A percentile compares a stretch with the other conserved stretches of the same genome.
These are phyloP conservation scores for Probosciger aterrimus DNA, from an alignment of 2,113 vertebrate species.

Conservation along the genomic window DNA sequence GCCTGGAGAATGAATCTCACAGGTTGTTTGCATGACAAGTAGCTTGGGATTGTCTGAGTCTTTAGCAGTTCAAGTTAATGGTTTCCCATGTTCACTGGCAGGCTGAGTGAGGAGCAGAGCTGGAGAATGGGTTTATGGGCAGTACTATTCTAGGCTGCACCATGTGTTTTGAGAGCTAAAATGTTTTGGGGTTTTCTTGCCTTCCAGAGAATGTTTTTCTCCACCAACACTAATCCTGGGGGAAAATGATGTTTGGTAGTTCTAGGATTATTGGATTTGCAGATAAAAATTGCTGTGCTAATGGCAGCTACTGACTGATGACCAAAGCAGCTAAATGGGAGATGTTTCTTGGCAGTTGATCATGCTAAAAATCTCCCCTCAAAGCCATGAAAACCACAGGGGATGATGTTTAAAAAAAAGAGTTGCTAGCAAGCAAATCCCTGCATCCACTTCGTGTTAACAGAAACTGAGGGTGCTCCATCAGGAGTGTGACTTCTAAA, in stretches of 20 bases:
- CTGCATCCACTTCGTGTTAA: neutral
- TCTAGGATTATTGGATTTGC: constrained; percentile 31
- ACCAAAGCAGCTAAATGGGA: neutral
- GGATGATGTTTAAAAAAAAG: neutral
- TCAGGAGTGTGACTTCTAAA: neutral
- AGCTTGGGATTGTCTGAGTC: constrained; percentile 68
- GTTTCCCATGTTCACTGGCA: constrained; percentile 69
- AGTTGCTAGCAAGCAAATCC: neutral
- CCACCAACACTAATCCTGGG: neutral
- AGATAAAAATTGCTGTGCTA: neutral
- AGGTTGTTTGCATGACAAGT: constrained; percentile 82
- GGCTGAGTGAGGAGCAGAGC: constrained; percentile 52
- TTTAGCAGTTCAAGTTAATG: constrained; percentile 61
- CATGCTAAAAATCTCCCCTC: neutral
- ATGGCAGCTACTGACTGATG: constrained; percentile 21
- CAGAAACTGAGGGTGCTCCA: neutral
- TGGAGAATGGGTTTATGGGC: constrained; percentile 44
- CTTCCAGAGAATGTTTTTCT: constrained; percentile 33
- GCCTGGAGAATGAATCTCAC: constrained; percentile 72
- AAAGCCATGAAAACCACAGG: neutral
- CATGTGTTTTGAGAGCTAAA: constrained; percentile 55
- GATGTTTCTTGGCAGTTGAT: constrained; percentile 15
- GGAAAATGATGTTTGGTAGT: constrained; percentile 1
- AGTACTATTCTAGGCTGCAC: neutral
- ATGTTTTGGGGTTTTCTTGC: neutral